Base-by-base conservation (phyloP, 2,888 invertebrate genomes). In the Dyspetes luteomarginatus region DNA sequence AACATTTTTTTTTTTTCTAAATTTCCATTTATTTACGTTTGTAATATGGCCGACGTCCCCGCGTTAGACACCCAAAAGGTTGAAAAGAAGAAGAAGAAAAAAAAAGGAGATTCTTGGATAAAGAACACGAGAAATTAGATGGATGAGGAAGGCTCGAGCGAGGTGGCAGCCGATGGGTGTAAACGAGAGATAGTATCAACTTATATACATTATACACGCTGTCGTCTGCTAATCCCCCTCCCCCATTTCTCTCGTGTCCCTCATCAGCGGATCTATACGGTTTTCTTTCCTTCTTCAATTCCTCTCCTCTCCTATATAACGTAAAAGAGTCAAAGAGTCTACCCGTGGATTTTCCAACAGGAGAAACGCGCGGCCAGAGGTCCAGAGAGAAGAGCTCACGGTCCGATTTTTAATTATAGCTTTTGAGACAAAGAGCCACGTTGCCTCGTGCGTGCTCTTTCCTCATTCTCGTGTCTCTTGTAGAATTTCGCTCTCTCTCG, bases 91-190 rank as follows among this genome's bases (percentile, higher is more conserved):
- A 55, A 48, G 65, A 12, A 22, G 15, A 36, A 12, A 67, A 24
- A 45, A 1, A 36, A 17, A 17, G 2, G 19, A 56, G 45, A 9
- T 28, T 12, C 55, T 26, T 4, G 17, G 62, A 55, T n/a, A 64
- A 67, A 55, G 50, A 74, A 65, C 24, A 62, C 62, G 68, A 68
- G 75, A 79, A 76, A 69, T 81, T 84, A 83, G 85, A 85, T 85
- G 84, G 86, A 87, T 87, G 86, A 85, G 84, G 81, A 83, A 81
- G 86, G 82, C 79, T 80, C 81, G 82, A 83, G 79, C 83, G 84
- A 88, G 86, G 90, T 90, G 90, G 88, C 89, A 89, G 88, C 86
- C 88, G 89, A 89, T 90, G 88, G 90, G 90, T 90, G 90, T 90
- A 90, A 90, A 90, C 88, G 89, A 85, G 85, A 89, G 90, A 90